These are phyloP conservation scores for Galeopsomyia nigrocyanea DNA, from an alignment of 2,888 invertebrate genomes.

Conservation along the genomic window DNA sequence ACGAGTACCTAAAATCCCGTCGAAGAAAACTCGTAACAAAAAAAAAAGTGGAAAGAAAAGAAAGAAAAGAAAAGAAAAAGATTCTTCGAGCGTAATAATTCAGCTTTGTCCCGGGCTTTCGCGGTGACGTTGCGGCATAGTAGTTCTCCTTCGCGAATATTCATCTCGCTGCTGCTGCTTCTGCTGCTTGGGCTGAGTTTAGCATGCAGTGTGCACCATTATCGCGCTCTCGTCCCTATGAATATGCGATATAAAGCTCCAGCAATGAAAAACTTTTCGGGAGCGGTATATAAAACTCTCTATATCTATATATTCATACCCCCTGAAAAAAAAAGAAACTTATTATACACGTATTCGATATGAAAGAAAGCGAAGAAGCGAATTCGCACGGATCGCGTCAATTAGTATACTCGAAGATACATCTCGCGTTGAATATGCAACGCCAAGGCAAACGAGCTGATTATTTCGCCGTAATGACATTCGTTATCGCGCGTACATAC, in stretches of 20 bases:
- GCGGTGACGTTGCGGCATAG: background rate
- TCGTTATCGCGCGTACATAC: constrained; percentile 30
- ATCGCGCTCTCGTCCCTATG: background rate
- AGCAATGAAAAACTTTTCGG: no score
- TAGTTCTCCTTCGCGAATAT: constrained; percentile 20
- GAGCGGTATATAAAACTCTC: no score
- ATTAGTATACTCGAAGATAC: background rate
- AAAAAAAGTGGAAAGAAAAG: no score
- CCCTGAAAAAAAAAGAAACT: no score
- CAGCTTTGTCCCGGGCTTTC: constrained; percentile 22
- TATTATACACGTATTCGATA: no score
- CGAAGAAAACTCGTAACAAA: no score
- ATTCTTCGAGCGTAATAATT: constrained; percentile 43
- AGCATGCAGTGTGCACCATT: background rate
- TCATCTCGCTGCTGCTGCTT: constrained; percentile 27
- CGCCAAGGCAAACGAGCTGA: constrained; percentile 26
- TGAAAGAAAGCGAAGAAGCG: no score
- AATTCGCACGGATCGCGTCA: background rate
- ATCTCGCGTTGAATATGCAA: constrained; percentile 37
- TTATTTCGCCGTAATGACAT: constrained; percentile 43
- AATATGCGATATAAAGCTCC: no score
- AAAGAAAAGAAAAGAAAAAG: background rate
- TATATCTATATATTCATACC: no score
- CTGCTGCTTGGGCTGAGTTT: no score
- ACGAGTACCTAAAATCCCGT: no score